A percentile compares a stretch with the other conserved stretches of the same genome.
Conservation (phyloP, 1,140 invertebrate genomes). For the Apis dorsata region DNA sequence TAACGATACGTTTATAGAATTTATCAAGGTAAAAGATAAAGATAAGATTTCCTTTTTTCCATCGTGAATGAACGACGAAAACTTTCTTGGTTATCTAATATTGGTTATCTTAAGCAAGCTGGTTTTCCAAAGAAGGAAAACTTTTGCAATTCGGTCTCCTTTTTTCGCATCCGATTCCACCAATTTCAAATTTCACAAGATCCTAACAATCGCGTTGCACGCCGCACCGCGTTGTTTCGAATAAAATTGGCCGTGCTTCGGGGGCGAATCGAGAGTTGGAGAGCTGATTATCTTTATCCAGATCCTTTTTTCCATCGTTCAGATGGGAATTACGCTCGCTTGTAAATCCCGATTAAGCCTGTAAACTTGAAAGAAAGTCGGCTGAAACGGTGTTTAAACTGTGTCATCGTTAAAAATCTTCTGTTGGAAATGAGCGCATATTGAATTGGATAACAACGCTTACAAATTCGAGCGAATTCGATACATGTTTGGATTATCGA, state of each 20-base stretch:
- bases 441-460: not conserved
- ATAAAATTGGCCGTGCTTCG: not conserved
- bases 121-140: no score
- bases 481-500: no score
- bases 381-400: constrained; percentile 5
- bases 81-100: no score
- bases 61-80: no score
- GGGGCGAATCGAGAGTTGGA: not conserved
- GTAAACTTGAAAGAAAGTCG: not conserved
- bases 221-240: not conserved
- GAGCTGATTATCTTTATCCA: not conserved
- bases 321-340: constrained; percentile 3
- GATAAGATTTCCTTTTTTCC: no score
- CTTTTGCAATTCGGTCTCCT: not conserved
- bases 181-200: not conserved
- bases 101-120: no score
- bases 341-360: constrained; percentile 8
- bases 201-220: not conserved
- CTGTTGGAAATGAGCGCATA: no score
- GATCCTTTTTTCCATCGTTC: not conserved
- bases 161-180: fast-evolving
- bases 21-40: no score
- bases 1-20: no score
- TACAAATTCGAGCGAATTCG: not conserved
- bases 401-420: constrained; percentile 7